Evolutionary conservation across 2,113 vertebrate genomes (phyloP), one percentile per base, ranked within the genome.

Genomic region (Seriola quinqueradiata): DNA sequence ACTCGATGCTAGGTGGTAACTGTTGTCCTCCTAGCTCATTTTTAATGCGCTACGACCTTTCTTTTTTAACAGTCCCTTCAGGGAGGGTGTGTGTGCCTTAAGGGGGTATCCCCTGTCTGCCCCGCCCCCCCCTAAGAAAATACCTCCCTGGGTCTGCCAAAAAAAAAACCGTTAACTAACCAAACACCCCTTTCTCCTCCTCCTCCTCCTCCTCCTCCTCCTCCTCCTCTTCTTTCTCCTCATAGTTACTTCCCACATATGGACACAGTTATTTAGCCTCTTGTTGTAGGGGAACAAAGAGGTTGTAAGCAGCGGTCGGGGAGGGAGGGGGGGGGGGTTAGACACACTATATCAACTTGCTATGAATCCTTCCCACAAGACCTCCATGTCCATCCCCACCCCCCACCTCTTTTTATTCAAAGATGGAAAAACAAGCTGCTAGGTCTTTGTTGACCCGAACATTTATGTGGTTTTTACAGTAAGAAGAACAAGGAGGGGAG

Each of bases 281-380:
- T 84, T 89, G 87, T 91, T 92, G 80, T 82, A 38, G 46, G 50
- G 65, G 87, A 89, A 93, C 91, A 92, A 94, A 93, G 83, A 86
- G 76, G 75, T 83, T 70, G 81, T 82, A 85, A 89, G 80, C 86
- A 88, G 76, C 32, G 73, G 87, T 82, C 61, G 82, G 64, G 50
- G 55, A 4, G 25, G 9, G 38, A 40, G 46, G 74, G 67, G 42
- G 40, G 32, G 36, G 44, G 1, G 8, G 80, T 71, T 75, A 86
- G 90, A 91, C 34, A 16, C 67, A 78, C 80, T 89, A 80, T 84
- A 86, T 91, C 84, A 86, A 64, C 71, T 84, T 78, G 71, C 66
- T 75, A 82, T 89, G 80, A 77, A 85, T 82, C 76, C 71, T 77
- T 79, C 81, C 86, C 88, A 81, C 77, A 82, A 76, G 76, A 28